Base-by-base conservation (phyloP, 1,140 invertebrate genomes). In the Cherax destructor region DNA sequence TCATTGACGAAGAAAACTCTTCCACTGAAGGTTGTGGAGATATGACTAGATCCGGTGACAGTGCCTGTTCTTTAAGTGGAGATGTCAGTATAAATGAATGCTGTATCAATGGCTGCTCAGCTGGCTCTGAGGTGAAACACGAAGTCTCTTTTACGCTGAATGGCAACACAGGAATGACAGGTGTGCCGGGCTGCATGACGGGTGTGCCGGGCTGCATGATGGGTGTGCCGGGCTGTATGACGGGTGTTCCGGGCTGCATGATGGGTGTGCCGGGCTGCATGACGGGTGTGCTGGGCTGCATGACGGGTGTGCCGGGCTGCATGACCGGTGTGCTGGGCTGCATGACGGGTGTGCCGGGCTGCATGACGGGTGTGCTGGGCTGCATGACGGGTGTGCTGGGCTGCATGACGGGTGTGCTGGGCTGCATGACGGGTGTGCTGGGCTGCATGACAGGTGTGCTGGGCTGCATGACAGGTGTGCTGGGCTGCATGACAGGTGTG, bases 301-400 rank as follows among this genome's bases (percentile, higher is more conserved):
- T 30, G 24, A 74, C 24, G 11, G 24, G 81, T 41, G 49, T 69
- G 41, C 59, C 79, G 21, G 76, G 79, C 16, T n/a, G 6, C 3
- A 11, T 30, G 24, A 74, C 7, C 2, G 24, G 81, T 41, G 49
- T 69, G 52, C 59, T 79, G 21, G 76, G 79, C 16, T 74, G 86
- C 16, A 80, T 72, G 56, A 83, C 74, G 9, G 91, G 80, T 69
- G 72, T 52, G 16, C 83, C 30, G 30, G 30, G 30, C 30, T 41
- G 30, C 30, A 74, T 9, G 7, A 74, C 1, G 6, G 69, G 69
- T 30, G 9, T 5, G 30, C 6, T 10, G 7, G 69, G 69, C 21
- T 16, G 69, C 21, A n/a, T 30, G n/a, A 74, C 69, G 30, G 24
- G 69, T 4, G 24, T 6, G 30, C 6, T 74, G 11, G 69, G 21